Evolutionary conservation across 1,140 invertebrate genomes (phyloP).

Genomic region (Drosophila melanica): DNA sequence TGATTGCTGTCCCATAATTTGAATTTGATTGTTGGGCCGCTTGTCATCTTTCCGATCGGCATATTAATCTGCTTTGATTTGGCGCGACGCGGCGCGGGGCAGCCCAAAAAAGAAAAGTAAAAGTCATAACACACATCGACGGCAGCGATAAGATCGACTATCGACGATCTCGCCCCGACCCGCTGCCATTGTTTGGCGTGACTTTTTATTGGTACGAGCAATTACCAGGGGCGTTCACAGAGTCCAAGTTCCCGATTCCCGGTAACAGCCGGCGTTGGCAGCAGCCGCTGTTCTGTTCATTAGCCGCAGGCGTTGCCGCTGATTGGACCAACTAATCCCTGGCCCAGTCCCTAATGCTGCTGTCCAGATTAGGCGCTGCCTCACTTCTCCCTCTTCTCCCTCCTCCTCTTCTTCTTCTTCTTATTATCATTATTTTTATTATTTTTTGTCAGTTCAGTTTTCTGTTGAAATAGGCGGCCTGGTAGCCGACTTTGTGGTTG

Average conservation of each 20-base stretch:
- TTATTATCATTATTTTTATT: conserved; percentile 20
- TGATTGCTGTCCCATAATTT: conserved; percentile 79
- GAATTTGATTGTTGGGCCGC: conserved; percentile 65
- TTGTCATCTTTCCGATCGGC: conserved; percentile 65
- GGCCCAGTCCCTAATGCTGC: conserved; percentile 46
- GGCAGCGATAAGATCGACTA: conserved; percentile 37
- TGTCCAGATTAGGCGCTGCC: conserved; percentile 60
- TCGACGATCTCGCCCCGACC: conserved; percentile 51
- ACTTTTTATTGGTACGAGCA: conserved; percentile 69
- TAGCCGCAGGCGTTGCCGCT: conserved; percentile 80
- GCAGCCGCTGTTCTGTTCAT: conserved; percentile 61
- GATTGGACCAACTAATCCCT: conserved; percentile 71
- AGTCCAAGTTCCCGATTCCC: conserved; percentile 48
- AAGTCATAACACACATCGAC: conserved; percentile 73
- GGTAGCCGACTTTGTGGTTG: conserved; percentile 59
- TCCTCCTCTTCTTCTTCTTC: conserved; percentile 5
- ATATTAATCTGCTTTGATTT: conserved; percentile 72
- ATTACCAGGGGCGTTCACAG: conserved; percentile 62
- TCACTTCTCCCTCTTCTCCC: conserved; percentile 1
- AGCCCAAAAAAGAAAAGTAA: conserved; percentile 75
- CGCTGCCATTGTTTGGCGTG: conserved; percentile 57
- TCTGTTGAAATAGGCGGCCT: conserved; percentile 61
- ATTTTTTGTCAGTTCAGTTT: conserved; percentile 55
- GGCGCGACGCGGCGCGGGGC: conserved; percentile 48
- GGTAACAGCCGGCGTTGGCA: conserved; percentile 53